Conservation (phyloP, 2,113 vertebrate genomes). For the Narcine bancroftii region DNA sequence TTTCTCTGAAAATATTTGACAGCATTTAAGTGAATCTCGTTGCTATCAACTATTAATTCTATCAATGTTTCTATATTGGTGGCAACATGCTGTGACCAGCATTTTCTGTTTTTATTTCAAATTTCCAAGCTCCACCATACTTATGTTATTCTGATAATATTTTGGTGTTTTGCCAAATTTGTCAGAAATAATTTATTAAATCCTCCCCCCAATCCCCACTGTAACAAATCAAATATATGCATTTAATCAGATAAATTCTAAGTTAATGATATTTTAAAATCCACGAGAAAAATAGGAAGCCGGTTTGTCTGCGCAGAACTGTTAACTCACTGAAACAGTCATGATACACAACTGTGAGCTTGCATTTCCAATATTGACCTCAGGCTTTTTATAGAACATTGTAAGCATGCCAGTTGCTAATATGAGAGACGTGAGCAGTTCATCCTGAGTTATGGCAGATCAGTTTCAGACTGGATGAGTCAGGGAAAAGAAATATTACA, state of each 20-base stretch:
- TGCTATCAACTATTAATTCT: no score
- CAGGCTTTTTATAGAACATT: neutral
- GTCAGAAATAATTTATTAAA: neutral
- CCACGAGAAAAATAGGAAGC: no score
- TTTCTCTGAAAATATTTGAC: no score
- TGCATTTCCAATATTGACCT: neutral
- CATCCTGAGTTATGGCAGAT: neutral
- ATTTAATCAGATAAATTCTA: neutral
- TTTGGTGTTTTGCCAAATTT: neutral
- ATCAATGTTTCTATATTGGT: no score
- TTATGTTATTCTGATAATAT: neutral
- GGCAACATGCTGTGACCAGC: no score
- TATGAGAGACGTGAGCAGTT: neutral
- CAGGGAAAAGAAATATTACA: neutral
- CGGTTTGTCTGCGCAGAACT: no score
- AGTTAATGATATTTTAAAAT: neutral
- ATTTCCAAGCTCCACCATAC: no score
- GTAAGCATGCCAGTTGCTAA: neutral
- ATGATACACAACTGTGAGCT: neutral
- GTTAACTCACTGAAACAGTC: neutral
- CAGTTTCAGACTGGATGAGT: slow-evolving; percentile 21
- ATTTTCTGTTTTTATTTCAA: no score
- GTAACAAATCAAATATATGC: neutral
- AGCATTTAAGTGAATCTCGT: no score
- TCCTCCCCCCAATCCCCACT: neutral